These are phyloP conservation scores for Myotis davidii DNA, from an alignment of 2,113 vertebrate genomes.

Conservation along the genomic window DNA sequence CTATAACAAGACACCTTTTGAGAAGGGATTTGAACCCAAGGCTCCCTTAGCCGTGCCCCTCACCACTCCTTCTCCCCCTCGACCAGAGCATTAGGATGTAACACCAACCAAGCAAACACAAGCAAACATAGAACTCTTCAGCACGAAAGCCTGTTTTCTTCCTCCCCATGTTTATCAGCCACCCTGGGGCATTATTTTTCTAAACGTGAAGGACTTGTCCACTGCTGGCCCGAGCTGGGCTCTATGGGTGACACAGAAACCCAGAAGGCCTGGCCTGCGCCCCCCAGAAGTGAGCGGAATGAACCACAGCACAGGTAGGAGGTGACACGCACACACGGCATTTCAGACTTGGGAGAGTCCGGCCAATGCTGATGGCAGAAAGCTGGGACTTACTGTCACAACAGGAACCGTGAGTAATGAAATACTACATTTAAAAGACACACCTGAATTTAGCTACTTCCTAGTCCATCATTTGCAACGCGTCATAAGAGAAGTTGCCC, in stretches of 20 bases:
- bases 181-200: background rate
- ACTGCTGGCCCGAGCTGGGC: too few relatives aligned
- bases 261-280: background rate
- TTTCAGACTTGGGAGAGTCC: background rate
- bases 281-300: accelerated
- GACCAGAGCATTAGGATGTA: background rate
- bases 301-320: background rate
- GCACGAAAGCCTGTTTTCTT: background rate
- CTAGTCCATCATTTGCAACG: background rate
- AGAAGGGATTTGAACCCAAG: background rate
- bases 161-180: background rate
- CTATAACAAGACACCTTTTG: too few relatives aligned
- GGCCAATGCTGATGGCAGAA: accelerated
- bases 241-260: background rate
- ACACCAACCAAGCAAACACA: background rate
- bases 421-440: background rate
- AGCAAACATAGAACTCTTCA: background rate
- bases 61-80: background rate
- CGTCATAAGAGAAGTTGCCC: background rate
- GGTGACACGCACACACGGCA: accelerated
- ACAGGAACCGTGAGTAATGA: background rate
- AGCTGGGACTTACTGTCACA: background rate
- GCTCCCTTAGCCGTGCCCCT: accelerated
- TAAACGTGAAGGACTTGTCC: background rate
- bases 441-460: background rate